These are phyloP conservation scores for Moxostoma hubbsi DNA, from an alignment of 2,797 vertebrate species.

Conservation along the genomic window DNA sequence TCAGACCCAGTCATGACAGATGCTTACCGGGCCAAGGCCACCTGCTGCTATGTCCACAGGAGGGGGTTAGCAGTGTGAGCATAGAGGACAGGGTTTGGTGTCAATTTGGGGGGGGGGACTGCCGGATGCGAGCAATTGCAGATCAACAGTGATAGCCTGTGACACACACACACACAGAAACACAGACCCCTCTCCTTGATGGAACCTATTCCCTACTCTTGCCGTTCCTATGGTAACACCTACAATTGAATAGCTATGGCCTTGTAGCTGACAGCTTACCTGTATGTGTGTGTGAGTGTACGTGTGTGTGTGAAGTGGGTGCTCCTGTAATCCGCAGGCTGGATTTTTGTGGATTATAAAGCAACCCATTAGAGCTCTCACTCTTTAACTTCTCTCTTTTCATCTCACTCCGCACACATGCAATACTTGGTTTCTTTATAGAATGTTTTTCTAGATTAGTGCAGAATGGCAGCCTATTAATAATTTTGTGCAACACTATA, in stretches of 20 bases:
- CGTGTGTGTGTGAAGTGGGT: conserved; percentile 36
- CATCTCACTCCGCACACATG: background rate
- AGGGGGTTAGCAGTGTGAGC: conserved; percentile 23
- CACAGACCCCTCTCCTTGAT: conserved; percentile 50
- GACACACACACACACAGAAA: conserved; percentile 32
- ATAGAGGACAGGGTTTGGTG: conserved; percentile 14
- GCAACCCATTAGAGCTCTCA: conserved; percentile 27
- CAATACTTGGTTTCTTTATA: background rate
- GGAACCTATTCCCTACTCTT: conserved; percentile 54
- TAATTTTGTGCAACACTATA: conserved; percentile 3
- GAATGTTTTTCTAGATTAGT: background rate
- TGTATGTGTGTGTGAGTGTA: conserved; percentile 21
- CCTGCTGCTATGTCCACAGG: conserved; percentile 58
- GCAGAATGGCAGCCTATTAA: conserved; percentile 11
- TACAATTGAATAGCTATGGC: conserved; percentile 56
- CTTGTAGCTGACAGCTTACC: conserved; percentile 53
- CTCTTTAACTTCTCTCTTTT: conserved; percentile 7
- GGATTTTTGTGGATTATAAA: conserved; percentile 49
- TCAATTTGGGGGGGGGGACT: conserved; percentile 45
- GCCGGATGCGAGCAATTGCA: conserved; percentile 51
- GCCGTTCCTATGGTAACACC: conserved; percentile 68
- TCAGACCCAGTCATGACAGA: conserved; percentile 60
- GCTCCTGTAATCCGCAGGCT: conserved; percentile 29
- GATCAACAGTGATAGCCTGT: conserved; percentile 41
- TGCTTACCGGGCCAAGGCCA: conserved; percentile 70